phyloP scores from a whole-genome alignment of 2,888 invertebrate species.

The Himalopsyche japonica region DNA sequence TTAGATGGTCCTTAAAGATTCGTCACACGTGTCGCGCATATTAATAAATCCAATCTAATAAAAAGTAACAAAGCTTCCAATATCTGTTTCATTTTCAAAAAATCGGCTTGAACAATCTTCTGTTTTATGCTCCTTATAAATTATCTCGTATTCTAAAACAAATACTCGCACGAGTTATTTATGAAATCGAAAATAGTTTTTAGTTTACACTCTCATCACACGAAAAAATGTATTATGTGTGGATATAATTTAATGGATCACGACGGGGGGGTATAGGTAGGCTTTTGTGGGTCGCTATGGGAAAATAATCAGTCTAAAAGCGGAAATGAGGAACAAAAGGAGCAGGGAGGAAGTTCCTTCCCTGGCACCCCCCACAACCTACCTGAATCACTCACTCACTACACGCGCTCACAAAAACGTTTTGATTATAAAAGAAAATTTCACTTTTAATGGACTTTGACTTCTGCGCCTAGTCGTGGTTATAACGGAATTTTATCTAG shows the following conservation, averaged over 20 bases:
- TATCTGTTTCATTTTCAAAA: too few relatives aligned
- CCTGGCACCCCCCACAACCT: not conserved
- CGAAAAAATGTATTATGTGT: not conserved
- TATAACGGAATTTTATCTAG: not conserved
- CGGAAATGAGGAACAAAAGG: slow-evolving; percentile 40
- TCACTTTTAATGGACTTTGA: not conserved
- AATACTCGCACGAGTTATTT: not conserved
- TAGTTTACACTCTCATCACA: not conserved
- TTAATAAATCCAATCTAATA: too few relatives aligned
- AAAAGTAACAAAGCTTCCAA: too few relatives aligned
- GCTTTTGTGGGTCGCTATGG: slow-evolving; percentile 30
- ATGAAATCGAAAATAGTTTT: not conserved
- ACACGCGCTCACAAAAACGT: not conserved
- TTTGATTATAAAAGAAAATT: slow-evolving; percentile 1
- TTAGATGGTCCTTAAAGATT: too few relatives aligned
- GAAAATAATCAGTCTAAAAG: slow-evolving; percentile 41
- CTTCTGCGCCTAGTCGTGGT: not conserved
- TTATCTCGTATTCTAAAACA: too few relatives aligned
- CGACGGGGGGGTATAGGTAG: slow-evolving; percentile 8
- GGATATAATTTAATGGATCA: slow-evolving; percentile 36
- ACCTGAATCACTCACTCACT: not conserved
- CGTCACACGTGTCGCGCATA: too few relatives aligned
- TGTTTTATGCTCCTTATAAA: too few relatives aligned
- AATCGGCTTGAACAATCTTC: too few relatives aligned
- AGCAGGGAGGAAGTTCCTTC: slow-evolving; percentile 16